Conservation (phyloP, 1,140 invertebrate genomes). For the Paracyclopina nana region DNA sequence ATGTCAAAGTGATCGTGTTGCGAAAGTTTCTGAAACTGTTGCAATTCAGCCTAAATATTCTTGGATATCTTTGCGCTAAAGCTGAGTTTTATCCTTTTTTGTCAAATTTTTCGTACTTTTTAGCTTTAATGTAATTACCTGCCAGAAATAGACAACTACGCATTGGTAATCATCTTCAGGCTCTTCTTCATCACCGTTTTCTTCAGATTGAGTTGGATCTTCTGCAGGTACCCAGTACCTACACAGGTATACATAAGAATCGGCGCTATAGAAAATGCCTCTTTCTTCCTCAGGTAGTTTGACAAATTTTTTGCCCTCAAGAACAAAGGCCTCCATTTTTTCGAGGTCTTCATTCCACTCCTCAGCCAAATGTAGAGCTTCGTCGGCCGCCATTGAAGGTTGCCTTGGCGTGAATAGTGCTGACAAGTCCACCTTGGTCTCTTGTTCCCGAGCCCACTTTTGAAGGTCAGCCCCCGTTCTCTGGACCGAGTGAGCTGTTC, state of each 20-base stretch:
- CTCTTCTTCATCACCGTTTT: slow-evolving; percentile 34
- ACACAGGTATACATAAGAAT: slow-evolving; percentile 15
- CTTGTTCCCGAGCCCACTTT: slow-evolving; percentile 73
- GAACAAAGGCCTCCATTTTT: slow-evolving; percentile 92
- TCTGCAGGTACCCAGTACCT: slow-evolving; percentile 67
- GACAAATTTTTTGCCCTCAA: slow-evolving; percentile 92
- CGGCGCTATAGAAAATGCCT: slow-evolving; percentile 29
- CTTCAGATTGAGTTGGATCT: slow-evolving; percentile 36
- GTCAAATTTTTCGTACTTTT: too few relatives aligned
- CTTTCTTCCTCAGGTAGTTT: slow-evolving; percentile 82
- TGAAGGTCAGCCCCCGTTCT: slow-evolving; percentile 87
- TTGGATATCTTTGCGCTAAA: too few relatives aligned
- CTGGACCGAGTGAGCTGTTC: slow-evolving; percentile 89
- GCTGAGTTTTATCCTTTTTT: too few relatives aligned
- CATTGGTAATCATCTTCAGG: slow-evolving; percentile 68
- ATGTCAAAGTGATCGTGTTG: too few relatives aligned
- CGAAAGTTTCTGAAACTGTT: too few relatives aligned
- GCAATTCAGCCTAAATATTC: too few relatives aligned
- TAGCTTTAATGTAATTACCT: slow-evolving; percentile 1
- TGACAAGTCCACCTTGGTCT: slow-evolving; percentile 62
- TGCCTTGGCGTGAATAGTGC: slow-evolving; percentile 89
- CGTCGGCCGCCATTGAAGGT: slow-evolving; percentile 55
- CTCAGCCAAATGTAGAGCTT: slow-evolving; percentile 68
- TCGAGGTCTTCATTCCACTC: slow-evolving; percentile 93
- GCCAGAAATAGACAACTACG: slow-evolving; percentile 96